phyloP scores from a whole-genome alignment of 2,113 vertebrate genomes.

The Eidolon helvum region DNA sequence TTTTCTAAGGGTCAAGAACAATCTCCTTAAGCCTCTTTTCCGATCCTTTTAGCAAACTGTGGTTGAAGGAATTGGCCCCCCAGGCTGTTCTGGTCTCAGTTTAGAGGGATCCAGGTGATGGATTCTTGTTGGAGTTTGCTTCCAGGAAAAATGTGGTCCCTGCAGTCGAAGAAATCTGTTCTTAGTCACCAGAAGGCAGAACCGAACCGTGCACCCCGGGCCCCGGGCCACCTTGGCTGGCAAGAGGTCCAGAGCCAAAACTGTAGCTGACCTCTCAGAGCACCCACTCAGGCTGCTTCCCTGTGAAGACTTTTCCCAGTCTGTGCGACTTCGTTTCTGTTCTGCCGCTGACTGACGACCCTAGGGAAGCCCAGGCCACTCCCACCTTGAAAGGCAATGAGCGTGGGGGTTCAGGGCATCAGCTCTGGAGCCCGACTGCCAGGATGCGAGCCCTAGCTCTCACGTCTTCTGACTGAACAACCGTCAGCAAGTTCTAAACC shows the following conservation, averaged over 20 bases:
- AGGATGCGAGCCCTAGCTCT: neutral
- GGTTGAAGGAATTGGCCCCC: neutral
- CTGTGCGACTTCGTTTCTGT: neutral
- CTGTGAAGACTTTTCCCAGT: neutral
- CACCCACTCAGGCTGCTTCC: rapidly evolving
- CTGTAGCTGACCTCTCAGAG: neutral
- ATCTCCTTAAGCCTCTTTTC: neutral
- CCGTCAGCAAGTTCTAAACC: neutral
- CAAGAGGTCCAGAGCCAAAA: neutral
- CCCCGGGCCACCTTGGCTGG: rapidly evolving
- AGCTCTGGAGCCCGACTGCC: rapidly evolving
- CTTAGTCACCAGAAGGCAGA: neutral
- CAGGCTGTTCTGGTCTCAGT: neutral
- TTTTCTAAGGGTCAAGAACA: neutral
- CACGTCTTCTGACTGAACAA: neutral
- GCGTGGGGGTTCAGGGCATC: rapidly evolving
- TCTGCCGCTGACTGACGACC: rapidly evolving
- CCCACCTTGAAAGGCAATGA: rapidly evolving
- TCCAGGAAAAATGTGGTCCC: neutral
- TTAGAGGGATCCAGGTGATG: neutral
- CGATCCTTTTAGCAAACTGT: neutral
- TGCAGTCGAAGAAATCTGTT: neutral
- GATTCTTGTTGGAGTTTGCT: neutral
- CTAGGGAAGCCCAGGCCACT: neutral
- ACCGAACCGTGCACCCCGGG: rapidly evolving